These are phyloP conservation scores for Amphipyra tragopoginis DNA, from an alignment of 2,888 invertebrate species.

Conservation along the genomic window DNA sequence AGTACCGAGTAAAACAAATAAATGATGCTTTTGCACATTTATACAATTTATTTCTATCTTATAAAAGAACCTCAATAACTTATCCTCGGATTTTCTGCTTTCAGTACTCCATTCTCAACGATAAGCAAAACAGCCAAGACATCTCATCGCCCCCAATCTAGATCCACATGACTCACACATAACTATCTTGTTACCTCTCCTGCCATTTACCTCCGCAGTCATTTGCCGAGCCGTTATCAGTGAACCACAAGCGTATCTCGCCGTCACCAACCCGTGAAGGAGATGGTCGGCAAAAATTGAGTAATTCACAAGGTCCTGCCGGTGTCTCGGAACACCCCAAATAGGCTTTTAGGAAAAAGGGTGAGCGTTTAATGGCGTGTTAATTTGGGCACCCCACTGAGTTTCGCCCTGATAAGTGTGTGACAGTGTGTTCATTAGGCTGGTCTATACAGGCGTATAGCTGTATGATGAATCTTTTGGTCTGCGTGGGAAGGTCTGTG, in stretches of 20 bases:
- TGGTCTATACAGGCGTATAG: slow-evolving; percentile 16
- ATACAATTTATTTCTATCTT: too few relatives aligned
- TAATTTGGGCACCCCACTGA: slow-evolving; percentile 66
- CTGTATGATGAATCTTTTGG: slow-evolving; percentile 29
- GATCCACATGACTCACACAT: slow-evolving; percentile 23
- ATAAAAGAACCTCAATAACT: too few relatives aligned
- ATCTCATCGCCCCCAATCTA: slow-evolving; percentile 15
- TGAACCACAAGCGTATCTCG: slow-evolving; percentile 45
- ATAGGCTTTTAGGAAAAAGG: slow-evolving; percentile 65
- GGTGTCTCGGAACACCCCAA: slow-evolving; percentile 60
- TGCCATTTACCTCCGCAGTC: slow-evolving; percentile 39
- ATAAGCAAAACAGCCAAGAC: slow-evolving; percentile 7
- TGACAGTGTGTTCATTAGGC: slow-evolving; percentile 52
- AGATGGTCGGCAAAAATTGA: slow-evolving; percentile 59
- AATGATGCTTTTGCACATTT: too few relatives aligned
- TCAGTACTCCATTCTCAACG: neutral
- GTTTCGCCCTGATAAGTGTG: slow-evolving; percentile 61
- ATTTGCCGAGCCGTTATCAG: slow-evolving; percentile 50
- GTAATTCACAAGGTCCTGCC: slow-evolving; percentile 52
- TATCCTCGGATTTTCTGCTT: too few relatives aligned
- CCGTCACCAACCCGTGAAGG: slow-evolving; percentile 38
- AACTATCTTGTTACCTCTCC: slow-evolving; percentile 26
- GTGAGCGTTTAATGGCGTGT: slow-evolving; percentile 68
- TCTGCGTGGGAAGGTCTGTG: neutral
- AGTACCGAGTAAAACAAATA: too few relatives aligned